A percentile compares a stretch with the other conserved stretches of the same genome.
phyloP scores from a whole-genome alignment of 2,797 vertebrate genomes.

The Agapornis canus region DNA sequence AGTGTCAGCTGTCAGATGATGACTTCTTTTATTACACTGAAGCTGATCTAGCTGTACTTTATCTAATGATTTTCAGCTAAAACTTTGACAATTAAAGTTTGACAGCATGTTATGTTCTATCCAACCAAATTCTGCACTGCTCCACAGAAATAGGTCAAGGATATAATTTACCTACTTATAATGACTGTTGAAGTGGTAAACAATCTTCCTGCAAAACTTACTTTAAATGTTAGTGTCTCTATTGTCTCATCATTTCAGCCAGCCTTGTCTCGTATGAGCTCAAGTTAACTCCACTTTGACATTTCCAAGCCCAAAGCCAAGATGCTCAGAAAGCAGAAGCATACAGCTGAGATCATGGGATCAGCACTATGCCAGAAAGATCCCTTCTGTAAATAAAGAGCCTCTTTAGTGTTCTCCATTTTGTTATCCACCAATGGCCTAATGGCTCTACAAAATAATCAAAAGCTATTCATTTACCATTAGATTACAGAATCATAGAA shows the following conservation, averaged over 20 bases:
- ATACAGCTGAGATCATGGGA: not conserved
- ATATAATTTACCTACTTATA: not conserved
- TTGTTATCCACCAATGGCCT: fast-evolving
- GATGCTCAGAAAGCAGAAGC: not conserved
- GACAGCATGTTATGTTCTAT: fast-evolving
- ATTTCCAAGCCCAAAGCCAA: not conserved
- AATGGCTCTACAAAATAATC: not conserved
- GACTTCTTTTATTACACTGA: not conserved
- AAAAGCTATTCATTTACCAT: not conserved
- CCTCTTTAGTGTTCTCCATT: fast-evolving
- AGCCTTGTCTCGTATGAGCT: not conserved
- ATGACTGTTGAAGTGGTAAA: not conserved
- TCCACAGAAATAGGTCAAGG: not conserved
- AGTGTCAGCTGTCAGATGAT: fast-evolving
- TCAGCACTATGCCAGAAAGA: not conserved
- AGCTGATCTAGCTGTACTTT: not conserved
- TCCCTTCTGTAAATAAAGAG: not conserved
- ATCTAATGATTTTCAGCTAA: not conserved
- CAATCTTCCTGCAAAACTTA: not conserved
- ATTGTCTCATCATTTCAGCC: not conserved
- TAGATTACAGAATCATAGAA: not conserved
- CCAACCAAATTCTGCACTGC: not conserved
- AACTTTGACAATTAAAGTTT: not conserved
- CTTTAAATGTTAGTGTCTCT: not conserved
- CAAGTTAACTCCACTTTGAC: not conserved